Evolutionary conservation across 2,113 vertebrate species (phyloP), one percentile per base, ranked within the genome.

Genomic region (Ceuthmochares aereus): DNA sequence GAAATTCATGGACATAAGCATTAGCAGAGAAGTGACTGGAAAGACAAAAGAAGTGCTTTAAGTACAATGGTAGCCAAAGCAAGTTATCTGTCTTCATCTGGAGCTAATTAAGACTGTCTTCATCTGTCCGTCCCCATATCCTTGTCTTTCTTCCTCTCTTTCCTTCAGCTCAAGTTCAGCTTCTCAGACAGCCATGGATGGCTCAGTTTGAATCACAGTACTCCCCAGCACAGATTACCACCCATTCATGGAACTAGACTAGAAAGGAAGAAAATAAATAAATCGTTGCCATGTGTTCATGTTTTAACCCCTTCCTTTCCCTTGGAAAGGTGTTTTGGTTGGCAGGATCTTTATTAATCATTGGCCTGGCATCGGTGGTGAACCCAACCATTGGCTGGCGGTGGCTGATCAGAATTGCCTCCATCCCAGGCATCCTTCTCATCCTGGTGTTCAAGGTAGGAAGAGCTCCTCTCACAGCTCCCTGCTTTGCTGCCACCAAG

Each of bases 261-360:
- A 32, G 30, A 27, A 58, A 26, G 5, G 21, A 69, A 67, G 47
- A 59, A 77, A 64, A 52, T 4, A 36, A 22, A 22, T 3, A 7
- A 40, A 18, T 55, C 0, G 1, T 40, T 74, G 6, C 4, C 7
- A 6, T 4, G 22, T 19, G 2, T 18, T 59, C 42, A 15, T 32
- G 15, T 79, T 56, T 79, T 89, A 84, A 87, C 8, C 37, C 19
- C 7, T 47, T 12, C 0, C 7, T 62, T 89, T 82, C 25, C 29
- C 63, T 74, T 40, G 86, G 27, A 52, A 96, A 99, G 99, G 96
- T 99, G 30, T 99, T 99, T 97, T 99, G 99, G 99, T 98, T 99
- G 90, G 16, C 94, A 1, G 99, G 99, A n/a, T 99, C 99, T 64
- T 97, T 99, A 96, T 93, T 99, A 56, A 99, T 99, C 97, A 99